These are phyloP conservation scores for Apotomis betuletana DNA, from an alignment of 2,888 invertebrate genomes.

Conservation along the genomic window DNA sequence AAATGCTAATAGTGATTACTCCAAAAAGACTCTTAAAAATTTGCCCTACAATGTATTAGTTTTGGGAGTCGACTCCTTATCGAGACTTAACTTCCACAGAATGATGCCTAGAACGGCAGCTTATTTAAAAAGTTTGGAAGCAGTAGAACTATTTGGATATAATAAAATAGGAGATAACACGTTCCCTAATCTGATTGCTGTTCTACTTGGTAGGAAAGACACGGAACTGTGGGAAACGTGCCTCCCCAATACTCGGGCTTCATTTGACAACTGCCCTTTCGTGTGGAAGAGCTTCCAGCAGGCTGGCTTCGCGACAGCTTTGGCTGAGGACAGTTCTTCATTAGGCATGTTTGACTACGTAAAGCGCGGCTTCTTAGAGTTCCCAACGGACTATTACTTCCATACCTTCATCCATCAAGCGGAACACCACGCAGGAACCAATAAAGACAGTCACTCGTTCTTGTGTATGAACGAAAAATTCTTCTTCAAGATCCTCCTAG, in stretches of 20 bases:
- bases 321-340: constrained; percentile 89
- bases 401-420: constrained; percentile 87
- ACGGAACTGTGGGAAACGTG: constrained; percentile 85
- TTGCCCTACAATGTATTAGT: constrained; percentile 86
- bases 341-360: constrained; percentile 90
- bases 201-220: constrained; percentile 87
- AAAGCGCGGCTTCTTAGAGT: constrained; percentile 86
- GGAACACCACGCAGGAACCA: constrained; percentile 81
- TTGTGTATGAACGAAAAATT: constrained; percentile 87
- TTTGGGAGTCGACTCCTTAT: constrained; percentile 92
- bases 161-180: constrained; percentile 97
- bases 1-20: constrained; percentile 9
- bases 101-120: constrained; percentile 88
- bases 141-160: constrained; percentile 92
- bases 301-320: constrained; percentile 88
- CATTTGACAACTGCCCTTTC: constrained; percentile 89
- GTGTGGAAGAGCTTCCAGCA: constrained; percentile 90
- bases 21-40: constrained; percentile 39
- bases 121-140: constrained; percentile 83
- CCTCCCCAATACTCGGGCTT: constrained; percentile 74
- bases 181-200: constrained; percentile 92
- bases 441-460: constrained; percentile 82
- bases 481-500: constrained; percentile 86
- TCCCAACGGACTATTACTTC: constrained; percentile 92
- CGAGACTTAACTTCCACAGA: constrained; percentile 91